Evolutionary conservation across 2,113 vertebrate genomes (phyloP).

Genomic region (Chauna torquata): DNA sequence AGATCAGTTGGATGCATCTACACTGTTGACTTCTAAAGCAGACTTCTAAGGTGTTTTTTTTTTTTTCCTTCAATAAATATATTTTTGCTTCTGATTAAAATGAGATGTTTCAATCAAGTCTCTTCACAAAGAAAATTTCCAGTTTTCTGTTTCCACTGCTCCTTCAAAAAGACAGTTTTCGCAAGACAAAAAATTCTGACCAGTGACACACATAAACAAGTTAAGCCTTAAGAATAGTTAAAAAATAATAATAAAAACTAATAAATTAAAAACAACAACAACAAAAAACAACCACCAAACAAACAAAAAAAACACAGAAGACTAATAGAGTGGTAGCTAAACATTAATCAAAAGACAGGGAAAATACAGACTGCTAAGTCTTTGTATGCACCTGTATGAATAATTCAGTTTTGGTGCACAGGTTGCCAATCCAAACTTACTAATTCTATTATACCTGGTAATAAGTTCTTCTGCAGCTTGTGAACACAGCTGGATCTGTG

Average conservation of each 20-base stretch:
- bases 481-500: slow-evolving; percentile 89
- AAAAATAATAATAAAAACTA: neutral
- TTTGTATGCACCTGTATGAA: neutral
- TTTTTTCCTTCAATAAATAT: neutral
- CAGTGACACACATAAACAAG: neutral
- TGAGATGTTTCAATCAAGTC: neutral
- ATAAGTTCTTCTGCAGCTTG: slow-evolving; percentile 94
- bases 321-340: neutral
- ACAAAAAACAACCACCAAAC: too few species aligned
- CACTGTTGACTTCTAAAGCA: neutral
- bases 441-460: slow-evolving; percentile 80
- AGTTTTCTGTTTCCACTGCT: neutral
- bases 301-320: neutral
- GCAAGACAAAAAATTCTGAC: neutral
- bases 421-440: neutral
- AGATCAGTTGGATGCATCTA: neutral
- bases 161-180: neutral
- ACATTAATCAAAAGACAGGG: neutral
- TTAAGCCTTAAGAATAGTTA: neutral
- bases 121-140: neutral
- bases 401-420: neutral
- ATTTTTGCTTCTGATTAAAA: neutral
- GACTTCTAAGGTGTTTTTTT: neutral
- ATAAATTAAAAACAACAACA: neutral
- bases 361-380: neutral